These are phyloP conservation scores for Volucella inanis DNA, from an alignment of 2,888 invertebrate genomes.

Conservation along the genomic window DNA sequence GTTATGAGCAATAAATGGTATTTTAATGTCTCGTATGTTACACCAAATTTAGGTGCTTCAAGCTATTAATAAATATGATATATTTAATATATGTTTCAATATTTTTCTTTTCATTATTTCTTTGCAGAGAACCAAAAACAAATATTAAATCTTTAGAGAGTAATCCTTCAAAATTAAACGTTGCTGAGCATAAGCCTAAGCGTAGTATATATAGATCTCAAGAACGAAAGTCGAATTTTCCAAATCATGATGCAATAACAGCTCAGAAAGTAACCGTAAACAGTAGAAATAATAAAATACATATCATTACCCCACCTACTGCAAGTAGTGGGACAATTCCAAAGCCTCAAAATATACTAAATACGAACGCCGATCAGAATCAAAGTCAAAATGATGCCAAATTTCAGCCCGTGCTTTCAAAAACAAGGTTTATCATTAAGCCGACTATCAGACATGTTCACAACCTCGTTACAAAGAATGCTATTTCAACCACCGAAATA, in stretches of 20 bases:
- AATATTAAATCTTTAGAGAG: constrained; percentile 39
- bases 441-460: constrained; percentile 17
- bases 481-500: constrained; percentile 50
- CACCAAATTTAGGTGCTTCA: background rate
- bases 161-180: constrained; percentile 21
- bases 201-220: constrained; percentile 44
- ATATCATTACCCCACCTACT: constrained; percentile 42
- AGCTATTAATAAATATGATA: background rate
- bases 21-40: background rate
- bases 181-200: constrained; percentile 32
- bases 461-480: constrained; percentile 24
- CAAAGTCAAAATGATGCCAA: constrained; percentile 22
- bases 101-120: background rate
- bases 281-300: constrained; percentile 36
- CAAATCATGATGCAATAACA: constrained; percentile 81
- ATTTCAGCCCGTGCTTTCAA: constrained; percentile 18
- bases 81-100: background rate
- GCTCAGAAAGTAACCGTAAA: constrained; percentile 75
- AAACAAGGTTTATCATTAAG: constrained; percentile 16
- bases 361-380: background rate
- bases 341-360: constrained; percentile 24
- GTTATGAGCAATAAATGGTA: background rate
- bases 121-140: constrained; percentile 40
- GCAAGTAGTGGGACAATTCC: constrained; percentile 41
- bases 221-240: constrained; percentile 39